Base-by-base conservation (phyloP, 1,140 invertebrate genomes). In the Bombus picipes region DNA sequence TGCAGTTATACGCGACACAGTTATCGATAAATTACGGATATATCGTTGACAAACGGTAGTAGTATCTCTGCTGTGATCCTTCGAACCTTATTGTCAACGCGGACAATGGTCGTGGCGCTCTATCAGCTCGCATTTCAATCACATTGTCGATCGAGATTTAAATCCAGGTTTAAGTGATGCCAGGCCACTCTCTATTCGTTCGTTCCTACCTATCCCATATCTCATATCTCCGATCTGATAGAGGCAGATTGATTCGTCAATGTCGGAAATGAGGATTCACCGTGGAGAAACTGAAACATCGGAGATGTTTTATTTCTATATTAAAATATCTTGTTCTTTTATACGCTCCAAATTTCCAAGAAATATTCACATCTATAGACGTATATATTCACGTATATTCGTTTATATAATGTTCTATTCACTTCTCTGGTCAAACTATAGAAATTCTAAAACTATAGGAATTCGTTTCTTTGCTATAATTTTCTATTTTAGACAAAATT, bases 121-220 rank as follows among this genome's bases (percentile, higher is more conserved):
- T 85, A 85, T 85, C 83, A 85, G 22, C 68, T 39, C 39, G 66
- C 76, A 80, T 79, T 85, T 85, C 77, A 85, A 85, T 85, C 83
- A 80, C 53, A 73, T 66, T 39, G 76, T 39, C 83, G 76, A 80
- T 85, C 83, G 83, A 80, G 83, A 80, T 85, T 85, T 85, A 80
- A 85, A 80, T 80, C 83, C 76, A 85, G 57, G 68, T 85, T 85
- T 85, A 80, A 80, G 83, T 80, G 83, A 85, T 34, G 53, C 68
- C 77, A 62, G 73, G 6, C 37, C 47, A 34, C 66, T 79, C 83
- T 80, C 77, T 53, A 73, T 72, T 80, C 83, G 41, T 72, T 34
- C 68, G 65, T 72, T 80, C n/a, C 28, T 53, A 53, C 47, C 47
- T 53, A 53, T 53, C 47, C 18, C 18, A 53, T 53, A 72, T 79